Percentiles rank a stretch among this genome's conserved stretches.
Conservation (phyloP, 2,888 invertebrate genomes). For the Cerastis leucographa region DNA sequence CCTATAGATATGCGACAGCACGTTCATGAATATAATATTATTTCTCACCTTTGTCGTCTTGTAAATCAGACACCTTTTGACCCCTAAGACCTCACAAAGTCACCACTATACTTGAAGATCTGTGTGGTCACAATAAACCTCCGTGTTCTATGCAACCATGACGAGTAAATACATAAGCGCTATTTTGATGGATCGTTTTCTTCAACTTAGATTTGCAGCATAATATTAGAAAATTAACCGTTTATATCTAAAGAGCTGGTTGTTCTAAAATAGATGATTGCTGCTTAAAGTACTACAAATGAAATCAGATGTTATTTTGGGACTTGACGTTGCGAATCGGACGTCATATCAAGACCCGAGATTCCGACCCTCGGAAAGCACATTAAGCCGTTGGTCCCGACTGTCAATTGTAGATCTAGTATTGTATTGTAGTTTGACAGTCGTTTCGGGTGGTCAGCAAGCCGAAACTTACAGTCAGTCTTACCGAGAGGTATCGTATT, state of each 20-base stretch:
- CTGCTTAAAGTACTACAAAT: neutral
- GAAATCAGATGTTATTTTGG: neutral
- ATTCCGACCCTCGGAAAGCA: neutral
- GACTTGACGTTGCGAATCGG: neutral
- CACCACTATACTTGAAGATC: neutral
- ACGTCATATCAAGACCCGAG: neutral
- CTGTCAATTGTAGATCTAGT: neutral
- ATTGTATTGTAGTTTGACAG: too few relatives aligned
- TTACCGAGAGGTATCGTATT: neutral
- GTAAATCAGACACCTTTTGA: conserved; percentile 22
- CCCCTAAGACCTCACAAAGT: conserved; percentile 5
- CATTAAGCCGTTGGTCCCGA: neutral
- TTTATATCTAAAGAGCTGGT: neutral
- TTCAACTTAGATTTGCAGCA: neutral
- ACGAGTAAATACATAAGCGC: neutral
- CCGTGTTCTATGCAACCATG: conserved; percentile 19
- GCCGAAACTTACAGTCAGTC: neutral
- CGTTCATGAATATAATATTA: conserved; percentile 7
- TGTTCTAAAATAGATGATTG: neutral
- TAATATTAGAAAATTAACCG: neutral
- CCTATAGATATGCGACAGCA: conserved; percentile 8
- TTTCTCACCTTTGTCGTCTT: conserved; percentile 19
- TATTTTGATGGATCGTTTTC: neutral
- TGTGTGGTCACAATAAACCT: conserved; percentile 21
- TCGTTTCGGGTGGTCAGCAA: neutral